Base-by-base conservation (phyloP, 2,888 invertebrate species). In the Chymomyza amoena region DNA sequence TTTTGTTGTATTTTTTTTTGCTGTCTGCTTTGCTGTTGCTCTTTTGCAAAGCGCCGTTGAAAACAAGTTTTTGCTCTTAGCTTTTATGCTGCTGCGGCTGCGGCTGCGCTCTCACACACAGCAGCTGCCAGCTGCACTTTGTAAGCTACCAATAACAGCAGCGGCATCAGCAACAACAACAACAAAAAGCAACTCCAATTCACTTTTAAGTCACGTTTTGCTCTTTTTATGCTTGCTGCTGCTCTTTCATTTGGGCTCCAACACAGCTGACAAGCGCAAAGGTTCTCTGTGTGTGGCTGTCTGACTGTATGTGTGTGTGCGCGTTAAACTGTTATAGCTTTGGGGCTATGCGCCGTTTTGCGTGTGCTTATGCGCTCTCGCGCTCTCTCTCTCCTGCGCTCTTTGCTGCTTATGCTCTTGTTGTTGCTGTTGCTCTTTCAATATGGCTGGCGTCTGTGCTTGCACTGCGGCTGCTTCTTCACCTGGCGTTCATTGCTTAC, bases 181-280 rank as follows among this genome's bases (percentile, higher is more conserved):
- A 18, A 61, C 18, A 57, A 25, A 28, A 7, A 62, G 67, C 69
- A 57, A 77, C 72, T 73, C 71, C 84, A 85, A 85, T 85, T 85
- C 88, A 85, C 85, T 85, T 85, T 85, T 85, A 78, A 84, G 84
- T 84, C 87, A 88, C 88, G 84, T 86, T 84, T 88, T 84, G 87
- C 85, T 87, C 88, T 80, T 82, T 76, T 77, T 88, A 75, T 64
- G 78, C 69, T 74, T 64, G 57, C 61, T 59, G 62, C 28, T 66
- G 68, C 73, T 75, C 75, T 78, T 73, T 74, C 66, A 70, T 16
- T 70, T 62, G 61, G 75, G 50, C 80, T 76, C 74, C 72, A 80
- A 71, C 85, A 83, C 81, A 77, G 74, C 84, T 77, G 84, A 82
- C 86, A 81, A 75, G 77, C 75, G 76, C 78, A 76, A 74, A 45